Evolutionary conservation across 2,797 vertebrate genomes (phyloP), one percentile per base, ranked within the genome.

Genomic region (Acropternis orthonyx): DNA sequence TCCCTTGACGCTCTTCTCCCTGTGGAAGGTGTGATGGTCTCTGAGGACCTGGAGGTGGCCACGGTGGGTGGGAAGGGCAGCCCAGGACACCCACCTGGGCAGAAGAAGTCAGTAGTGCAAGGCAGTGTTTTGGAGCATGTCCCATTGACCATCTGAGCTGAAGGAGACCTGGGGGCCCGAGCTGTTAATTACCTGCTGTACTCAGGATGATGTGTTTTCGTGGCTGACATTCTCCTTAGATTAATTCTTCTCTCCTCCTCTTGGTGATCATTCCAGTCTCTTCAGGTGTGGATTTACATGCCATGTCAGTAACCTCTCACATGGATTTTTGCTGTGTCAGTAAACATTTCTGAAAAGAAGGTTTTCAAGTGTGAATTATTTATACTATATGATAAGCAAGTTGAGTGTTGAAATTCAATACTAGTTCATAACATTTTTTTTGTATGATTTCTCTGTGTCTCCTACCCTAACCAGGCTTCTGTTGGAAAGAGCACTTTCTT

Each of bases 301-400:
- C 85, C 75, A 23, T 85, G 88, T 46, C 85, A 93, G 82, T 95
- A 95, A 93, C 89, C 95, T 61, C 97, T 98, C 97, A 94, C 98
- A 97, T 97, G 95, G 97, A 96, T 97, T 96, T 96, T 81, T 95
- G 97, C 98, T 98, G 96, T 98, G 98, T 99, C 98, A 98, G 98
- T 98, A 98, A 98, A 98, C 98, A 98, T 98, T 98, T 98, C 97
- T 97, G 98, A 98, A 98, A 98, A 98, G 98, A 97, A 97, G 97
- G 98, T 98, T 98, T 98, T 98, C 86, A 94, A 95, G 85, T 84
- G 97, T 99, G 98, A 99, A 99, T 99, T 98, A 99, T 99, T 99
- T 98, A 99, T 98, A 93, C 95, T 95, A 77, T 95, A 96, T 98
- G 98, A 98, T 98, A 98, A 98, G 96, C 78, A 98, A 98, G 96